Conservation (phyloP, 2,888 invertebrate species). For the Atrina japonica region DNA sequence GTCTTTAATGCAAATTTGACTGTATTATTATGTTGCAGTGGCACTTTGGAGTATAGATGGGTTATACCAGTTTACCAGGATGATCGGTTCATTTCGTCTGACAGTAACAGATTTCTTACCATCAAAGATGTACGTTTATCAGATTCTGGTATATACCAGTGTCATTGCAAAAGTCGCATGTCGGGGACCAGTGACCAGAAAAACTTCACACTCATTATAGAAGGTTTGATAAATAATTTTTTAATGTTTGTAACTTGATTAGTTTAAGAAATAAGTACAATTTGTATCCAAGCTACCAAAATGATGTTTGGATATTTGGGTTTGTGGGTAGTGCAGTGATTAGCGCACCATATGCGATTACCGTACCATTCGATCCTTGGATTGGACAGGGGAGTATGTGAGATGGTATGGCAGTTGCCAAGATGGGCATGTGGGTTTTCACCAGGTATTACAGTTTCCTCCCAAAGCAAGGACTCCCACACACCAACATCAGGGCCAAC, state of each 20-base stretch:
- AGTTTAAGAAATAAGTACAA: no score
- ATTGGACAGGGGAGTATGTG: no score
- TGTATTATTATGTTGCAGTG: conserved; percentile 45
- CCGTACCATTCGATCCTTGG: no score
- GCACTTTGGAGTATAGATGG: conserved; percentile 68
- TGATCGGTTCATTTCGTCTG: conserved; percentile 88
- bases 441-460: no score
- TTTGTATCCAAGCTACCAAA: no score
- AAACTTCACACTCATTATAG: conserved; percentile 52
- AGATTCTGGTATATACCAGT: conserved; percentile 95
- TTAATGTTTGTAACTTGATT: no score
- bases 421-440: no score
- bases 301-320: no score
- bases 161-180: conserved; percentile 84
- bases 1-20: not conserved
- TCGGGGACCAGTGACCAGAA: conserved; percentile 45
- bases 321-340: conserved; percentile 8
- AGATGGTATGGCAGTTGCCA: no score
- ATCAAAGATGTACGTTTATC: conserved; percentile 93
- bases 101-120: conserved; percentile 91
- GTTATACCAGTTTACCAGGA: conserved; percentile 42
- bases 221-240: conserved; percentile 47
- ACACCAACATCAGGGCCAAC: no score
- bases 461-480: no score
- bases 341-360: not conserved